Conservation (phyloP, 1,140 invertebrate genomes). For the Drosophila albomicans region DNA sequence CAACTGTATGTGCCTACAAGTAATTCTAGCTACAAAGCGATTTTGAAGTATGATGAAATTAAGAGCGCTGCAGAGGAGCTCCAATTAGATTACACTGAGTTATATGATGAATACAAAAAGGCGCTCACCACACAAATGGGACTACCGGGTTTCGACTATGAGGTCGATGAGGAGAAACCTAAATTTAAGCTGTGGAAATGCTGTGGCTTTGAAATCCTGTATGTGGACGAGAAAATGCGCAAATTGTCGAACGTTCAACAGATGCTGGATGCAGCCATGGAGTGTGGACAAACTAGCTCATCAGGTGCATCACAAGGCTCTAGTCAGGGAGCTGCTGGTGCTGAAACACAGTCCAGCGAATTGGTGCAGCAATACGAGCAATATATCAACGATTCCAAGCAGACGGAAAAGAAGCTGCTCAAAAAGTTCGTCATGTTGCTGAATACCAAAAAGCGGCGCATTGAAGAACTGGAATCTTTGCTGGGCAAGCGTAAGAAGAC, state of each 20-base stretch:
- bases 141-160: constrained; percentile 58
- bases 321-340: not conserved
- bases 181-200: constrained; percentile 66
- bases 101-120: constrained; percentile 57
- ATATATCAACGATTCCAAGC: constrained; percentile 42
- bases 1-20: constrained; percentile 47
- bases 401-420: constrained; percentile 37
- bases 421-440: constrained; percentile 61
- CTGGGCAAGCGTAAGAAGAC: constrained; percentile 24
- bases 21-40: constrained; percentile 43
- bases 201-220: constrained; percentile 62
- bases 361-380: constrained; percentile 48
- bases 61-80: constrained; percentile 48
- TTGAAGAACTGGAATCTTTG: constrained; percentile 45
- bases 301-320: too few species aligned
- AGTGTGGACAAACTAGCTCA: constrained; percentile 12
- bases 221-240: constrained; percentile 49
- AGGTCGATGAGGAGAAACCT: constrained; percentile 30
- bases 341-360: constrained; percentile 1
- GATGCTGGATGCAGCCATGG: constrained; percentile 60
- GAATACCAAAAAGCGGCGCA: constrained; percentile 63
- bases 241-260: constrained; percentile 50
- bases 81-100: constrained; percentile 37
- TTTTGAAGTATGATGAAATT: constrained; percentile 55
- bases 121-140: constrained; percentile 65